phyloP scores from a whole-genome alignment of 2,113 vertebrate species.

The Thunnus maccoyii region DNA sequence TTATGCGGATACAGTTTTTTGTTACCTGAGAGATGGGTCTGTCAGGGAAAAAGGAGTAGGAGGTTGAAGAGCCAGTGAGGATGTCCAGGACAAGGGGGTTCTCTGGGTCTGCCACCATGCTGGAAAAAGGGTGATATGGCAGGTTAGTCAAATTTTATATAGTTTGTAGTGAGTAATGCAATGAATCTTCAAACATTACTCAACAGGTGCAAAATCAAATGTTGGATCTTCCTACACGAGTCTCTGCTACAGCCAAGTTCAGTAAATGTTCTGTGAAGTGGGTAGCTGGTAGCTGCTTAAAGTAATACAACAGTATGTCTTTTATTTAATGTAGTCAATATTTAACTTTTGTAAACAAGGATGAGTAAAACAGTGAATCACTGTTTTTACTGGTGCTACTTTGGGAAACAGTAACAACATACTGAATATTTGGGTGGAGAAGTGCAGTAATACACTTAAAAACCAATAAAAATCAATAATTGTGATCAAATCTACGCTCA shows the following conservation, averaged over 20 bases:
- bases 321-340: too few species aligned
- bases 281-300: background rate
- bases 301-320: too few species aligned
- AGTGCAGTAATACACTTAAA: background rate
- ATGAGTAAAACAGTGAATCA: too few species aligned
- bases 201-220: background rate
- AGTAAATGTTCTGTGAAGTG: background rate
- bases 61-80: slow-evolving; percentile 96
- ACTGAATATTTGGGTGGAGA: background rate
- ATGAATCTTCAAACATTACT: background rate
- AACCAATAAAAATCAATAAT: too few species aligned
- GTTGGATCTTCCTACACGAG: background rate
- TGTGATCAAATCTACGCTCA: background rate
- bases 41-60: slow-evolving; percentile 97
- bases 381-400: too few species aligned
- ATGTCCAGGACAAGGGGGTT: slow-evolving; percentile 97
- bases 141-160: background rate
- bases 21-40: slow-evolving; percentile 94
- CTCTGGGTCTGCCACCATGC: slow-evolving; percentile 98
- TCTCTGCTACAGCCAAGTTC: background rate
- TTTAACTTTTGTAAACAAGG: too few species aligned
- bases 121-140: slow-evolving; percentile 12
- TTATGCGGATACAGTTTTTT: background rate
- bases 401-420: background rate
- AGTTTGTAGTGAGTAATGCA: background rate